Conservation (phyloP, 2,113 vertebrate species). For the Monarcha castaneiventris region DNA sequence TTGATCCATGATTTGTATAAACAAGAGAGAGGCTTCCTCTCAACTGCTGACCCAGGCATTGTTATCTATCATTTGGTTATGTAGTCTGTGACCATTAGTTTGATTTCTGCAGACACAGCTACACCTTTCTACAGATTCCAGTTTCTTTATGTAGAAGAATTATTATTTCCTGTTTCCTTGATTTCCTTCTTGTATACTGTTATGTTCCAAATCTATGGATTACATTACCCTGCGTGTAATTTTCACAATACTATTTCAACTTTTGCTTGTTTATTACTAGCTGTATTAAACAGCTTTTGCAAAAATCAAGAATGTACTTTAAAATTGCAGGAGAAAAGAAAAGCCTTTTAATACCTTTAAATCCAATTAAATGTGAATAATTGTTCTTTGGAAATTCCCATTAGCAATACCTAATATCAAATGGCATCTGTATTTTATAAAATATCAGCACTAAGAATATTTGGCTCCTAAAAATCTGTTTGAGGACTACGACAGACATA, state of each 20-base stretch:
- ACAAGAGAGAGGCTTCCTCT: background rate
- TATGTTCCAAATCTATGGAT: background rate
- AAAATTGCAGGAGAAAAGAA: background rate
- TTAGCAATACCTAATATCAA: background rate
- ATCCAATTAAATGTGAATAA: background rate
- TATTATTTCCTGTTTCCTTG: background rate
- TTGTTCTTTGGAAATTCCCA: background rate
- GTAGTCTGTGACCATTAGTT: background rate
- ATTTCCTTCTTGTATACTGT: background rate
- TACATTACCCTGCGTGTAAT: rapidly evolving
- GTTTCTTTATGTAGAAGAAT: background rate
- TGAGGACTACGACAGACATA: background rate
- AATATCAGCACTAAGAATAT: background rate
- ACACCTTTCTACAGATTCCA: background rate
- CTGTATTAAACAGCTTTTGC: background rate
- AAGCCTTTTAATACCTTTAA: background rate
- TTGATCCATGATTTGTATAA: background rate
- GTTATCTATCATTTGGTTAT: background rate
- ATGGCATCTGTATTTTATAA: background rate
- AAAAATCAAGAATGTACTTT: background rate
- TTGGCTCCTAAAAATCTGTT: background rate
- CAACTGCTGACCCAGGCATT: background rate
- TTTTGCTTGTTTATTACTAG: background rate
- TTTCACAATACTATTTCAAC: background rate
- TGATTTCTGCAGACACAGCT: background rate